Evolutionary conservation across 2,797 vertebrate species (phyloP).

Genomic region (Enteromius afrohamiltoni): DNA sequence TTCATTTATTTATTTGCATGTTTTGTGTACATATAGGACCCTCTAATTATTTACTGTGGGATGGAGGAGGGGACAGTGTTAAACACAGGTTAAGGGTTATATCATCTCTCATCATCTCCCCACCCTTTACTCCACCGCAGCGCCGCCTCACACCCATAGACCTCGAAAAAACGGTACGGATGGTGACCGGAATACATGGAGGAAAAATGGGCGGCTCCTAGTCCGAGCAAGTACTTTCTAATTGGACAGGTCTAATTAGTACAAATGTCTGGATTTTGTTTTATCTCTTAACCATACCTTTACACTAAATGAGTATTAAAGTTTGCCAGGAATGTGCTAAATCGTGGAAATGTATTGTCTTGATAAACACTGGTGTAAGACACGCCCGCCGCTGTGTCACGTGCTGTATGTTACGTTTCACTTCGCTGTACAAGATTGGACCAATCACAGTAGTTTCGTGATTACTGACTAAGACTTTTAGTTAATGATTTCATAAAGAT

Average conservation of each 20-base stretch:
- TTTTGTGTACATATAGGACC: background rate
- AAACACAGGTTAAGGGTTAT: constrained; percentile 28
- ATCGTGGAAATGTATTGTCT: background rate
- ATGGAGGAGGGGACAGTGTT: background rate
- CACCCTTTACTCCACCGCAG: constrained; percentile 14
- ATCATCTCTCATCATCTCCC: constrained; percentile 30
- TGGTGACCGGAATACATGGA: fast-evolving
- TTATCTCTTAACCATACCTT: background rate
- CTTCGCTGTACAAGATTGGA: background rate
- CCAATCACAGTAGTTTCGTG: background rate
- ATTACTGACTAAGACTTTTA: background rate
- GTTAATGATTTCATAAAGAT: background rate
- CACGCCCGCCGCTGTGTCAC: background rate
- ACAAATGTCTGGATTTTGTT: background rate
- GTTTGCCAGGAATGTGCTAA: too few relatives aligned
- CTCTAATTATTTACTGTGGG: background rate
- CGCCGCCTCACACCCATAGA: constrained; percentile 16
- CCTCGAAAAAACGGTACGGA: constrained; percentile 1
- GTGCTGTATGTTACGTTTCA: background rate
- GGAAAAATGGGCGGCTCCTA: background rate
- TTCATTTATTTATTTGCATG: background rate
- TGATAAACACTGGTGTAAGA: background rate
- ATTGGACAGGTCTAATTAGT: background rate
- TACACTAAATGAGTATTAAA: background rate
- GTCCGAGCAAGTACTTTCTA: background rate